A percentile compares a stretch with the other conserved stretches of the same genome.
Conservation (phyloP, 1,140 invertebrate species). For the Sycophila sp. region DNA sequence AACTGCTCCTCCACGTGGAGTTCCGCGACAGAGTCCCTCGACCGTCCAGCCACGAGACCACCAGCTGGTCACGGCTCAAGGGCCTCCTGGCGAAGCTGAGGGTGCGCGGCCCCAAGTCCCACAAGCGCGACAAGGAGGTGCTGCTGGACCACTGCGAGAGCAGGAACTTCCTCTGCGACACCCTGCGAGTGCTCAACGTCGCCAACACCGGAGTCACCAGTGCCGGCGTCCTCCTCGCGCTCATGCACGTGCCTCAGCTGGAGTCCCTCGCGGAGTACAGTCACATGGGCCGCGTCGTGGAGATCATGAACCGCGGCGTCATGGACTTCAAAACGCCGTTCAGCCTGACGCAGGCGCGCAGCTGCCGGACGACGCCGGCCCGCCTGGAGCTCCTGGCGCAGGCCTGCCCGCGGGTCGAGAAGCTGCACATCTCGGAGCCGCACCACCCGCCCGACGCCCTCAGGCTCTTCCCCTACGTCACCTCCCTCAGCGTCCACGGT, state of each 20-base stretch:
- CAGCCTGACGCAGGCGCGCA: constrained; percentile 57
- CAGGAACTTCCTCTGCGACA: constrained; percentile 60
- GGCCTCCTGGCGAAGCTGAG: constrained; percentile 51
- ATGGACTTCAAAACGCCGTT: constrained; percentile 55
- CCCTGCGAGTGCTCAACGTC: constrained; percentile 61
- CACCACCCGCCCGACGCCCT: constrained; percentile 62
- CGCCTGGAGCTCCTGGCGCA: constrained; percentile 61
- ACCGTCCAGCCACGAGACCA: constrained; percentile 36
- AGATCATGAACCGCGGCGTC: constrained; percentile 58
- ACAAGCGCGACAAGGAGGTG: constrained; percentile 52
- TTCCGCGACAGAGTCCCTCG: constrained; percentile 54
- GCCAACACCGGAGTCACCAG: constrained; percentile 64
- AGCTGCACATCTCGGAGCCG: constrained; percentile 62
- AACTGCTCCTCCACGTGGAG: constrained; percentile 63
- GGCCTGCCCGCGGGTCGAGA: constrained; percentile 60
- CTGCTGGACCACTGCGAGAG: constrained; percentile 63
- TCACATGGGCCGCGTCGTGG: constrained; percentile 62
- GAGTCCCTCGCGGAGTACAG: constrained; percentile 65
- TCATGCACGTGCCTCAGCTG: constrained; percentile 59
- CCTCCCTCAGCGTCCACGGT: constrained; percentile 60
- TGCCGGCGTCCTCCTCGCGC: constrained; percentile 59
- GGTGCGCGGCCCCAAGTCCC: constrained; percentile 43
- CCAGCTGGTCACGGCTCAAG: constrained; percentile 58
- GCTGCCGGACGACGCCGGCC: constrained; percentile 55
- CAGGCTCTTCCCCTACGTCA: constrained; percentile 57